Conservation (phyloP, 2,113 vertebrate genomes). For the Cacatua alba region DNA sequence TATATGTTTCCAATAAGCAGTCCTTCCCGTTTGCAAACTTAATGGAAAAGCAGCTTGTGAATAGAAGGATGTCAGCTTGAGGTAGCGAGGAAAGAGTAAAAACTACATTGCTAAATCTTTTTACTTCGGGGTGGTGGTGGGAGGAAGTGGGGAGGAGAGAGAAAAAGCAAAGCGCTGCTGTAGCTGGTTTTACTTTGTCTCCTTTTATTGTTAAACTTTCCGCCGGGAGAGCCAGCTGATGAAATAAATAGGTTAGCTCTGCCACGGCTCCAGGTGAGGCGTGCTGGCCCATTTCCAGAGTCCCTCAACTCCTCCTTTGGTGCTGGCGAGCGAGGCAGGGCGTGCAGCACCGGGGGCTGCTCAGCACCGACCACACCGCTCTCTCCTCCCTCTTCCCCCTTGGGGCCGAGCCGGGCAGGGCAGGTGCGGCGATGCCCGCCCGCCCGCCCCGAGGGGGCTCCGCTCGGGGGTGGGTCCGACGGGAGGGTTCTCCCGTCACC, state of each 20-base stretch:
- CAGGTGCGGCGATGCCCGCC: not conserved
- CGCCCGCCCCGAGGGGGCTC: not conserved
- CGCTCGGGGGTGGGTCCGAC: not conserved
- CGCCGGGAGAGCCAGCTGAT: constrained; percentile 25
- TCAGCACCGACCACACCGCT: not conserved
- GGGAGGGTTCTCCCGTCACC: not conserved
- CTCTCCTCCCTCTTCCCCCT: not conserved
- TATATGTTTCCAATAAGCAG: constrained; percentile 30
- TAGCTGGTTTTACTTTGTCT: not conserved
- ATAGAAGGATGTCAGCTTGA: constrained; percentile 1
- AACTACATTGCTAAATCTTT: not conserved
- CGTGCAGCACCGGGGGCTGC: not conserved
- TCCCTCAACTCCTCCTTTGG: not conserved
- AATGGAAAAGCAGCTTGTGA: constrained; percentile 5
- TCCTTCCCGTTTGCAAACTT: constrained; percentile 26
- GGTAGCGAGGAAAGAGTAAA: not conserved
- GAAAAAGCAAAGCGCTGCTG: not conserved
- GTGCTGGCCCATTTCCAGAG: constrained; percentile 9
- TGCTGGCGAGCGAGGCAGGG: not conserved
- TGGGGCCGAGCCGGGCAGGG: not conserved
- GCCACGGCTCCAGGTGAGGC: not conserved
- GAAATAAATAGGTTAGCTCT: constrained; percentile 29
- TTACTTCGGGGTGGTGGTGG: not conserved
- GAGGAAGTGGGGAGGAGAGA: not conserved
- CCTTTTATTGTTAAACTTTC: constrained; percentile 70